Evolutionary conservation across 92 coral and sea anemone species (phyloP), one percentile per base, ranked within the genome.

Genomic region (Pocillopora grandis): DNA sequence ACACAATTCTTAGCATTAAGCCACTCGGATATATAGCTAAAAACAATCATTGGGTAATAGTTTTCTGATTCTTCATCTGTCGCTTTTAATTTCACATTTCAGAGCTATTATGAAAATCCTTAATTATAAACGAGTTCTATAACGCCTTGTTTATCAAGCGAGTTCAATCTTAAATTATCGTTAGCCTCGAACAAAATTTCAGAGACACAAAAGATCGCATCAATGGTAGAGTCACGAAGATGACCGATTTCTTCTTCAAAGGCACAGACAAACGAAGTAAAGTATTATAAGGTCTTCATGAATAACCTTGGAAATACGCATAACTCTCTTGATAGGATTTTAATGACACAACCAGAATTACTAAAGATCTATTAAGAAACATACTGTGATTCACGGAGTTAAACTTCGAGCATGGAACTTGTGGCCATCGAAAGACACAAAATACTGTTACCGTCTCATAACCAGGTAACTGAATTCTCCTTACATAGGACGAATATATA

Each of bases 1-100:
- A 35, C 66, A 68, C 76, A 80, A 49, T 65, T 78, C 56, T 48
- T 63, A 79, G 67, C 67, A 62, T 58, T 62, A 48, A 48, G 14
- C 83, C 52, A 66, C 75, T 49, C 42, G 75, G 20, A 56, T 27
- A 52, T 16, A 37, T 18, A 62, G 19, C 37, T 71, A 77, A 77
- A 27, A 76, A 77, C 35, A 58, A 62, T 37, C 48, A 4, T 77
- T 35, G 37, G 36, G 18, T 69, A 15, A 69, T 69, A 3, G 17
- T 69, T 15, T 62, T 77, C 18, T 56, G 11, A 66, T 42, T 66
- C 65, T 76, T 42, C 52, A 42, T 42, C 52, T 42, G 52, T 42
- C 31, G 6, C 20, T 58, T 65, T 23, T 23, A 66, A 17, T 36
- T 23, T 70, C 12, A 35, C 13, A 68, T 58, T 60, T 15, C 71